Base-by-base conservation (phyloP, 2,888 invertebrate species). In the Drosophila vallismaia region DNA sequence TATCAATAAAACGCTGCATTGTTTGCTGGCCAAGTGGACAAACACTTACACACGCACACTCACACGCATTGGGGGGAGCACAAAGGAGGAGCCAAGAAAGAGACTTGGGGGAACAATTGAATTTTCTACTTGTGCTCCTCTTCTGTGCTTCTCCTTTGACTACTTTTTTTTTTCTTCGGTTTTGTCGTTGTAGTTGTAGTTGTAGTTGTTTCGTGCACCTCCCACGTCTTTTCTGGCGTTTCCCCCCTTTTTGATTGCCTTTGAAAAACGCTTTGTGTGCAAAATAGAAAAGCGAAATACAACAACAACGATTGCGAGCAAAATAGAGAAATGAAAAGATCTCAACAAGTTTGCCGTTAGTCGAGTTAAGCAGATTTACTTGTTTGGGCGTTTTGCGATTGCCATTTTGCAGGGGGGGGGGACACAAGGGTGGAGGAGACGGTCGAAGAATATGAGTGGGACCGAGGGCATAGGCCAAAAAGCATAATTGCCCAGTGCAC, bases 281-380 rank as follows among this genome's bases (percentile, higher is more conserved):
- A 52, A 60, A 67, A 57, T 56, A 49, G 42, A 66, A 66, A 48
- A 66, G 45, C 45, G 44, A 28, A 54, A 12, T 40, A 62, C 29
- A 62, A 44, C 50, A 60, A 45, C 58, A 55, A 46, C 38, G 45
- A 26, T 12, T 12, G 38, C 38, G 38, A 64, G 63, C 63, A 63
- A 64, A 63, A 64, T 64, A 64, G 63, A 64, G 52, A 64, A 64
- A 64, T 56, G 57, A 72, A 75, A 63, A 79, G 71, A 77, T 80
- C 80, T 76, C 72, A 83, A 76, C 78, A 79, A 85, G 76, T 79
- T 76, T 69, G 76, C 79, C 67, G 83, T 77, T 77, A 74, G 74
- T 57, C 40, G 42, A 76, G 69, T 63, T 77, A 75, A 84, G 82
- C 74, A 62, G 79, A 85, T 81, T 81, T 81, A 77, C 80, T 63